Evolutionary conservation across 2,797 vertebrate genomes (phyloP).

Genomic region (Poeciliopsis paucimaculata): DNA sequence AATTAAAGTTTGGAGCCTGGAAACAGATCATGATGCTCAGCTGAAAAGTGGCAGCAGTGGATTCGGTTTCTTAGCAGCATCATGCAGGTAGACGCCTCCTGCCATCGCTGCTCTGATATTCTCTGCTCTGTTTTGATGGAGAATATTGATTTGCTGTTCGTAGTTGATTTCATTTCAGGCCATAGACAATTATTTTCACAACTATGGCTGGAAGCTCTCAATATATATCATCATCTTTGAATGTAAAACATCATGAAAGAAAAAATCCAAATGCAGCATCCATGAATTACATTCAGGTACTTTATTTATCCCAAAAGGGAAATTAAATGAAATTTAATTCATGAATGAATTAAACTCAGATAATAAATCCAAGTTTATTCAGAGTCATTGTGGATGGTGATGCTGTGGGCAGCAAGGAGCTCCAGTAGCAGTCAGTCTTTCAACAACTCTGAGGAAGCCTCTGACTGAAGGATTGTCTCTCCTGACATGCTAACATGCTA

Average conservation of each 20-base stretch:
- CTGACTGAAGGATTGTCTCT: too few relatives aligned
- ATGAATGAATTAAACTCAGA: too few relatives aligned
- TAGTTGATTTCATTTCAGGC: neutral
- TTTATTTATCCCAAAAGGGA: neutral
- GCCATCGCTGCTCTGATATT: neutral
- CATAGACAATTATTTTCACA: neutral
- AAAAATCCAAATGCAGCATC: neutral
- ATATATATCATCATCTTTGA: neutral
- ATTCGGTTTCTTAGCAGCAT: conserved; percentile 21
- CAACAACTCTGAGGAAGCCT: too few relatives aligned
- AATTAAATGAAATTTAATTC: too few relatives aligned
- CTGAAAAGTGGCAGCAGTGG: conserved; percentile 15
- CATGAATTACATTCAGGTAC: neutral
- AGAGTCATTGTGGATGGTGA: neutral
- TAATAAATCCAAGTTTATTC: neutral
- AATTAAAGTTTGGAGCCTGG: conserved; percentile 45
- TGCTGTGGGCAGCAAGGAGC: neutral
- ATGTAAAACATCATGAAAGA: neutral
- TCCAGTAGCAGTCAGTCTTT: neutral
- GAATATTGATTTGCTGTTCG: neutral
- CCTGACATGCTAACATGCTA: neutral
- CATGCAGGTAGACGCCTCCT: neutral
- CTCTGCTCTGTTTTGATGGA: neutral
- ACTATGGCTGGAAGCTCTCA: neutral
- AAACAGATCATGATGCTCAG: conserved; percentile 31